Percentiles rank a stretch among this genome's conserved stretches.
These are phyloP conservation scores for Clanis bilineata DNA, from an alignment of 2,888 invertebrate species.

Conservation along the genomic window DNA sequence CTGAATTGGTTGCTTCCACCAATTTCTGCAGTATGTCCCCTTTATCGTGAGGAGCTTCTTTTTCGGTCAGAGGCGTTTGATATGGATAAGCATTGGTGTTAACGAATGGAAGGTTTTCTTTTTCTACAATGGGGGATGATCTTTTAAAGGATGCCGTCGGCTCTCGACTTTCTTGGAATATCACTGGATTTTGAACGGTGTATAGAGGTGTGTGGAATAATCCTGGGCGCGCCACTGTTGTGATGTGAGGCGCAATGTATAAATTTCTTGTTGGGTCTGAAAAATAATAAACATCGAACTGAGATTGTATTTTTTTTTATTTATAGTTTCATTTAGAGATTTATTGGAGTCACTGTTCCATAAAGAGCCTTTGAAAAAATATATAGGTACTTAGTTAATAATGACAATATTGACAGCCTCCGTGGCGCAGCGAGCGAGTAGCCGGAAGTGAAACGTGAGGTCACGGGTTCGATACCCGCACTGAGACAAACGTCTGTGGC, in stretches of 20 bases:
- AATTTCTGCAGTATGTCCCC: background rate
- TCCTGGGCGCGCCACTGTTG: background rate
- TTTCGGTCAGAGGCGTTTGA: background rate
- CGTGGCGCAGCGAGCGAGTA: no score
- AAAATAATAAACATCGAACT: background rate
- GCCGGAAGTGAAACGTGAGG: no score
- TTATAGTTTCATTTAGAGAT: no score
- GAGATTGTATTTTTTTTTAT: background rate
- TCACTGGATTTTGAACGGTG: background rate
- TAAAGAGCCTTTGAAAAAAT: no score
- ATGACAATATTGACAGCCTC: no score
- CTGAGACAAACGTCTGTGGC: no score
- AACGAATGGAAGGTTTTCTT: background rate
- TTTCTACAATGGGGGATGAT: background rate
- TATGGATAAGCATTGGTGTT: background rate
- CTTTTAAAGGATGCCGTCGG: no score
- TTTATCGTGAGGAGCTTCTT: background rate
- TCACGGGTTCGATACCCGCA: no score
- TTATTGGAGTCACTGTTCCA: no score
- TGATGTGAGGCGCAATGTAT: background rate
- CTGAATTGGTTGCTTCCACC: background rate
- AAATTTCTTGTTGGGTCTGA: background rate
- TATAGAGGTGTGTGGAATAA: background rate
- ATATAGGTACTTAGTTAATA: no score
- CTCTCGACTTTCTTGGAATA: background rate